phyloP scores from a whole-genome alignment of 2,113 vertebrate genomes.

The Synodontis membranacea region DNA sequence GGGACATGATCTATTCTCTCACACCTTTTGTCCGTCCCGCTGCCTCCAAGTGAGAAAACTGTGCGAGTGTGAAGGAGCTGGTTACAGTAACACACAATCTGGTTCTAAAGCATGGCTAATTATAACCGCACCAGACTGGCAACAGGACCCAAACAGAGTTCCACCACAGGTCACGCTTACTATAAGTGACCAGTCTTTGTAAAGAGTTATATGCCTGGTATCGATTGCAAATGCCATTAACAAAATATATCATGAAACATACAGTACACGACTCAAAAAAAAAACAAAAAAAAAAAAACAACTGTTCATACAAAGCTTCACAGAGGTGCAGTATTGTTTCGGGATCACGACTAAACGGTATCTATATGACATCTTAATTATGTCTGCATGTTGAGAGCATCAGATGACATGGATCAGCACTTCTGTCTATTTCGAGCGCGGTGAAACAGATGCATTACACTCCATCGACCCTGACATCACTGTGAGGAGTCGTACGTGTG shows the following conservation, averaged over 20 bases:
- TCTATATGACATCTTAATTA: constrained; percentile 42
- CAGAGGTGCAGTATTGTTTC: constrained; percentile 22
- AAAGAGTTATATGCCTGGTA: background rate
- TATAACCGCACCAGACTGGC: constrained; percentile 25
- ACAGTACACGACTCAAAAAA: background rate
- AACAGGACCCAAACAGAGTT: constrained; percentile 32
- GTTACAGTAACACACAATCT: constrained; percentile 37
- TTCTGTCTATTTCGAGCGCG: constrained; percentile 41
- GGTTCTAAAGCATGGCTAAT: constrained; percentile 43
- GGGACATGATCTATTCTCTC: constrained; percentile 60
- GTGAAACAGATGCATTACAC: constrained; percentile 40
- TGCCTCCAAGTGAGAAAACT: constrained; percentile 37
- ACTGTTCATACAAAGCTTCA: constrained; percentile 5
- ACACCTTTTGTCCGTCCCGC: constrained; percentile 52
- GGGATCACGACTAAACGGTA: constrained; percentile 23
- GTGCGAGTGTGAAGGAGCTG: constrained; percentile 38
- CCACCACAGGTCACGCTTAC: constrained; percentile 14
- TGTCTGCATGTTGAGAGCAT: constrained; percentile 44
- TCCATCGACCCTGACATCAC: constrained; percentile 36
- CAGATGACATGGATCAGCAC: constrained; percentile 40
- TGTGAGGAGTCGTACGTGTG: constrained; percentile 29
- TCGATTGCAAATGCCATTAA: background rate
- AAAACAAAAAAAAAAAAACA: background rate
- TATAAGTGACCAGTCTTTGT: background rate
- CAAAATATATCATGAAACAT: background rate